Evolutionary conservation across 2,888 invertebrate species (phyloP).

Genomic region (Branchellion lobata): DNA sequence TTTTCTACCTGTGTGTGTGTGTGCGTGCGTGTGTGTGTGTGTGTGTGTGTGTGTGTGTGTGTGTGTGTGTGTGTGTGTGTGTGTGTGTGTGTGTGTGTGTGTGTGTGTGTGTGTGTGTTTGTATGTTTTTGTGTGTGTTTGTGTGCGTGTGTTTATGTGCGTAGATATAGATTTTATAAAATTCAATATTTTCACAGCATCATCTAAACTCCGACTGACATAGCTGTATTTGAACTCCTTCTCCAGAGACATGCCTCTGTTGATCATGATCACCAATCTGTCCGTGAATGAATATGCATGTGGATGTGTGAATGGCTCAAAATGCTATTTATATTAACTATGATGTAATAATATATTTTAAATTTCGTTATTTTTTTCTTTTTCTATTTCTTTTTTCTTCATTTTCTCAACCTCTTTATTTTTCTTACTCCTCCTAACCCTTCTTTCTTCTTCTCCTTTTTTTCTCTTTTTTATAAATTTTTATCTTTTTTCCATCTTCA

Average conservation of each 20-base stretch:
- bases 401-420: not conserved
- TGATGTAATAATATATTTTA: no score
- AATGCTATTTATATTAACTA: no score
- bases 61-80: not conserved
- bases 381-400: not conserved
- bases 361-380: no score
- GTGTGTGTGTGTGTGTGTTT: not conserved
- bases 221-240: slow-evolving; percentile 71
- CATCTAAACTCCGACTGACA: slow-evolving; percentile 61
- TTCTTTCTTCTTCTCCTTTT: no score
- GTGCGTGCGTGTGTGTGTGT: not conserved
- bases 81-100: not conserved
- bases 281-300: not conserved
- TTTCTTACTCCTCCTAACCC: not conserved
- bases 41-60: slow-evolving; percentile 2
- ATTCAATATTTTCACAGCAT: not conserved
- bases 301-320: not conserved
- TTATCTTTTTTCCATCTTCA: not conserved
- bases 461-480: not conserved
- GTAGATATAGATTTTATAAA: no score
- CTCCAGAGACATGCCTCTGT: slow-evolving; percentile 67
- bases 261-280: slow-evolving; percentile 67
- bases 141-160: not conserved
- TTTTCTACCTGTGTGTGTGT: slow-evolving; percentile 35
- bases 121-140: not conserved